Evolutionary conservation across 1,140 invertebrate genomes (phyloP).

Genomic region (Ceratosolen solmsi): DNA sequence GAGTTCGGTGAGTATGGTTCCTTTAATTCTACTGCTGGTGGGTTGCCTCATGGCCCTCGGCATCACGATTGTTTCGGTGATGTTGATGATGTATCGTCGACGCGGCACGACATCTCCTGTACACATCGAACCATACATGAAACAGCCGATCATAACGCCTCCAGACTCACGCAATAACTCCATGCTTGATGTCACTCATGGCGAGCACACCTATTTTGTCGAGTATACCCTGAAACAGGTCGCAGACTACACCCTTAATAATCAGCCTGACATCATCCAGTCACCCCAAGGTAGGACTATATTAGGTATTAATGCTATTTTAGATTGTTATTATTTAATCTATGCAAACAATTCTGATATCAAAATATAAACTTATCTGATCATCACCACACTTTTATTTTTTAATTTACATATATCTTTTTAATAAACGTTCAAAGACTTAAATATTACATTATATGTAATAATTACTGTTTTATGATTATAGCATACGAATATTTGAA

Average conservation of each 20-base stretch:
- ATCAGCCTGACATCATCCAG: slow-evolving; percentile 75
- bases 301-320: slow-evolving; percentile 32
- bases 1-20: slow-evolving; percentile 76
- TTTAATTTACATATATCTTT: too few relatives aligned
- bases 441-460: too few relatives aligned
- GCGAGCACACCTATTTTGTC: slow-evolving; percentile 75
- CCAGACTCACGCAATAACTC: slow-evolving; percentile 73
- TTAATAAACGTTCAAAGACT: too few relatives aligned
- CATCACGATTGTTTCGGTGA: slow-evolving; percentile 77
- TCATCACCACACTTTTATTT: too few relatives aligned
- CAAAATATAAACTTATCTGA: too few relatives aligned
- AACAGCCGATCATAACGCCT: slow-evolving; percentile 75
- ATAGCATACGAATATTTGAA: too few relatives aligned
- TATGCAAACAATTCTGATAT: too few relatives aligned
- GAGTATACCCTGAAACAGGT: slow-evolving; percentile 74
- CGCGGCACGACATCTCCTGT: slow-evolving; percentile 71
- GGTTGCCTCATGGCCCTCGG: slow-evolving; percentile 78
- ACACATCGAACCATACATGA: slow-evolving; percentile 74
- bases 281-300: slow-evolving; percentile 71
- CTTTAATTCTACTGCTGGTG: slow-evolving; percentile 76
- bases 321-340: neutral
- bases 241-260: slow-evolving; percentile 70
- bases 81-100: slow-evolving; percentile 73
- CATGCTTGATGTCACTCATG: slow-evolving; percentile 73
- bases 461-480: too few relatives aligned